These are phyloP conservation scores for Merluccius polli DNA, from an alignment of 2,797 vertebrate genomes.

Conservation along the genomic window DNA sequence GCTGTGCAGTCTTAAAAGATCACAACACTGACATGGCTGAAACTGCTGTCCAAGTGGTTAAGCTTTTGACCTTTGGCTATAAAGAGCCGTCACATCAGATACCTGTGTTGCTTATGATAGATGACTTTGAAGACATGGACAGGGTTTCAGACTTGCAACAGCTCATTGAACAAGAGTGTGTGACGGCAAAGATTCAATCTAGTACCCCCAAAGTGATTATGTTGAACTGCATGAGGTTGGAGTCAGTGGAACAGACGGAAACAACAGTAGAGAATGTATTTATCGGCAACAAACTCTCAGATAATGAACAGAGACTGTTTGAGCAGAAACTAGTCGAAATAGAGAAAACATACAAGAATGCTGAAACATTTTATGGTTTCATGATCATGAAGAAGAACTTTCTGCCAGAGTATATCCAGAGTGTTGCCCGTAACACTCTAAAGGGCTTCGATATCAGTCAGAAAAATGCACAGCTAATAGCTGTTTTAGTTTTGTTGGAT, in stretches of 20 bases:
- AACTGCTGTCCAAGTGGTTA: slow-evolving; percentile 67
- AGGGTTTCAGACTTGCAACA: slow-evolving; percentile 64
- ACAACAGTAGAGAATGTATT: slow-evolving; percentile 43
- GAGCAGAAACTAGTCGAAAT: slow-evolving; percentile 59
- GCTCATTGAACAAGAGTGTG: slow-evolving; percentile 58
- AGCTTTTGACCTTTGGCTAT: slow-evolving; percentile 62
- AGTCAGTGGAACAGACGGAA: slow-evolving; percentile 28
- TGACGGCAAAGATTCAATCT: slow-evolving; percentile 28
- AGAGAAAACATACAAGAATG: slow-evolving; percentile 48
- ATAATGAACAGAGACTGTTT: slow-evolving; percentile 54
- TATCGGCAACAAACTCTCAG: slow-evolving; percentile 58
- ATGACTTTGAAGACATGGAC: slow-evolving; percentile 80
- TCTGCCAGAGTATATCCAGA: slow-evolving; percentile 51
- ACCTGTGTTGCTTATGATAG: slow-evolving; percentile 78
- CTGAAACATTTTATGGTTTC: slow-evolving; percentile 69
- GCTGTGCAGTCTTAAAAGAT: slow-evolving; percentile 77
- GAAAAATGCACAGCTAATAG: slow-evolving; percentile 60
- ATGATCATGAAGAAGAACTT: slow-evolving; percentile 73
- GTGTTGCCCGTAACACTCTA: slow-evolving; percentile 60
- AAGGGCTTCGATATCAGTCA: slow-evolving; percentile 56
- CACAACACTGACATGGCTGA: slow-evolving; percentile 58
- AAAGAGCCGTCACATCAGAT: slow-evolving; percentile 49
- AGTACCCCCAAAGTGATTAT: slow-evolving; percentile 55
- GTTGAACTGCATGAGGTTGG: slow-evolving; percentile 65
- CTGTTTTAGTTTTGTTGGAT: slow-evolving; percentile 58